Evolutionary conservation across 2,113 vertebrate genomes (phyloP).

Genomic region (Aphelocoma coerulescens): DNA sequence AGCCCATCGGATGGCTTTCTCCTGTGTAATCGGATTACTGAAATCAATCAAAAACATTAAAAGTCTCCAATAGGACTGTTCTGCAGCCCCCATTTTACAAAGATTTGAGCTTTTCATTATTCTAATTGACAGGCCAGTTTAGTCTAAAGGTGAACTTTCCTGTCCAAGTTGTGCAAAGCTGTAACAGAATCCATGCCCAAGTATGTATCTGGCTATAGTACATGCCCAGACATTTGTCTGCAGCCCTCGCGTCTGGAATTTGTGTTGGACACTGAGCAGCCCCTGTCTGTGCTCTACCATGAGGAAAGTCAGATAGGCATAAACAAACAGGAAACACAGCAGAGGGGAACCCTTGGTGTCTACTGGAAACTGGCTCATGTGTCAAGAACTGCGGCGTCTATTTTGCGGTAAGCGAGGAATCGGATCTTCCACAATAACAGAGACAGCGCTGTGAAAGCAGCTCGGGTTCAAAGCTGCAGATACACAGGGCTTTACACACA

Average conservation of each 20-base stretch:
- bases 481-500: not conserved
- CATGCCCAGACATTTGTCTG: slow-evolving; percentile 53
- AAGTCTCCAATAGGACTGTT: not conserved
- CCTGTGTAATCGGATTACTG: not conserved
- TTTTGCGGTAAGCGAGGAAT: not conserved
- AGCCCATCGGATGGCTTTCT: not conserved
- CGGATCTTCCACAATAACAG: not conserved
- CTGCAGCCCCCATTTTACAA: not conserved
- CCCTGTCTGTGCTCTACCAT: not conserved
- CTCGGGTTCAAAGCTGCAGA: not conserved
- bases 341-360: slow-evolving; percentile 18
- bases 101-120: not conserved
- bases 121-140: not conserved
- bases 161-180: slow-evolving; percentile 10
- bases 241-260: slow-evolving; percentile 10
- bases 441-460: not conserved
- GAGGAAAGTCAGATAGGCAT: slow-evolving; percentile 25
- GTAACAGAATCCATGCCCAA: slow-evolving; percentile 36
- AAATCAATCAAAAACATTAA: slow-evolving; percentile 28
- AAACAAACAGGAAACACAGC: slow-evolving; percentile 14
- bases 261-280: slow-evolving; percentile 24
- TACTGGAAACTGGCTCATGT: not conserved
- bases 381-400: not conserved
- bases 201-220: slow-evolving; percentile 13
- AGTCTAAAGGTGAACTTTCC: slow-evolving; percentile 11